Conservation (phyloP, 1,140 invertebrate genomes). For the Plectrocnemia conspersa region DNA sequence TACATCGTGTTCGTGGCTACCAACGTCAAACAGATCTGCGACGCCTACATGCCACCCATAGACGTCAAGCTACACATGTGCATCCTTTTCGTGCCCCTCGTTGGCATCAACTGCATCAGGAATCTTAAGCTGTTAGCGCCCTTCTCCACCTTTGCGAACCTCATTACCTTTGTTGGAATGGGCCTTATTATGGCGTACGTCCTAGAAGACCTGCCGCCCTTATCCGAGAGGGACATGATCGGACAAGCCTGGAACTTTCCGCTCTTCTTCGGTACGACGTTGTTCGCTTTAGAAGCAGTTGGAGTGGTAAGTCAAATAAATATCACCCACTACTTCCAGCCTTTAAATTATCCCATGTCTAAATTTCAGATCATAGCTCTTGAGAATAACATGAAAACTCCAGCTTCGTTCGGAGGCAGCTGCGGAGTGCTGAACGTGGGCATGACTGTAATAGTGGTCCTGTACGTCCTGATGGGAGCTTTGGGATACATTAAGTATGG, state of each 20-base stretch:
- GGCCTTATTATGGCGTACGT: slow-evolving; percentile 66
- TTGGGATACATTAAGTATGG: slow-evolving; percentile 81
- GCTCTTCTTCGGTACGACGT: slow-evolving; percentile 79
- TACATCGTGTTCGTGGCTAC: slow-evolving; percentile 82
- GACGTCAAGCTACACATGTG: slow-evolving; percentile 54
- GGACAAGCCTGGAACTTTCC: slow-evolving; percentile 57
- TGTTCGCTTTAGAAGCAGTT: slow-evolving; percentile 88
- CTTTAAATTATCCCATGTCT: not conserved
- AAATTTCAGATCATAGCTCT: slow-evolving; percentile 70
- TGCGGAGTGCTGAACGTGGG: slow-evolving; percentile 74
- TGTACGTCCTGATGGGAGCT: slow-evolving; percentile 75
- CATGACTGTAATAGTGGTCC: slow-evolving; percentile 66
- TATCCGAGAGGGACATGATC: slow-evolving; percentile 53
- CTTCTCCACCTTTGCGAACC: slow-evolving; percentile 76
- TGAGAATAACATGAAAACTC: slow-evolving; percentile 82
- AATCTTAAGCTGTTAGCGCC: slow-evolving; percentile 76
- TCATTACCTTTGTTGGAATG: slow-evolving; percentile 65
- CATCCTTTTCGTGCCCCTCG: slow-evolving; percentile 63
- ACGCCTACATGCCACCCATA: slow-evolving; percentile 44
- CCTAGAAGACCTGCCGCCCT: slow-evolving; percentile 56
- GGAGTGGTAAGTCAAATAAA: slow-evolving; percentile 63
- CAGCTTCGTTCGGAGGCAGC: slow-evolving; percentile 63
- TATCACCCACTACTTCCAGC: not conserved
- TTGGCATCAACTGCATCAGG: slow-evolving; percentile 67
- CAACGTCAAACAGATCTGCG: slow-evolving; percentile 59